These are phyloP conservation scores for Ptychochromis oligacanthus DNA, from an alignment of 2,113 vertebrate genomes.

Conservation along the genomic window DNA sequence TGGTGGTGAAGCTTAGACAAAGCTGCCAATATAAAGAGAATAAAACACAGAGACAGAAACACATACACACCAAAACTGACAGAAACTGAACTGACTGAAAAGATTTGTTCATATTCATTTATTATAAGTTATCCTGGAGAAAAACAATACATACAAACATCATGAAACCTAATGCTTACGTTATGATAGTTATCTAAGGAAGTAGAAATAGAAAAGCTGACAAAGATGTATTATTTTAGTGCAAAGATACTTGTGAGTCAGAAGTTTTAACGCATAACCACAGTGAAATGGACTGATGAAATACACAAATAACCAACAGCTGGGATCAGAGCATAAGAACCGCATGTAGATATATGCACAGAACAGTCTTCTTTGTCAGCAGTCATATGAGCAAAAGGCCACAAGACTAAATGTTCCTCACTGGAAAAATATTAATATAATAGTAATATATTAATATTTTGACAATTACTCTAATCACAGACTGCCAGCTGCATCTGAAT, in stretches of 20 bases:
- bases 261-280: background rate
- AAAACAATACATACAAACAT: background rate
- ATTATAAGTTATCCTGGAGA: background rate
- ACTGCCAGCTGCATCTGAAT: background rate
- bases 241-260: background rate
- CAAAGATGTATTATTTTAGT: background rate
- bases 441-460: background rate
- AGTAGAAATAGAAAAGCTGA: background rate
- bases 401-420: background rate
- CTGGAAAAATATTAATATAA: background rate
- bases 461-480: background rate
- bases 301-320: background rate
- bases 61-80: background rate
- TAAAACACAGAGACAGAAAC: background rate
- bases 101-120: background rate
- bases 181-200: background rate
- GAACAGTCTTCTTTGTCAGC: background rate
- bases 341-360: background rate
- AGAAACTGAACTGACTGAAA: background rate
- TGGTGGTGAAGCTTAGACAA: slow-evolving; percentile 3
- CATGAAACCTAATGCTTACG: background rate
- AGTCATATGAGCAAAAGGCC: background rate
- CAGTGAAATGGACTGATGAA: background rate
- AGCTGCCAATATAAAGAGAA: background rate
- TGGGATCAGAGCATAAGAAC: background rate